These are phyloP conservation scores for Hemithea aestivaria DNA, from an alignment of 2,888 invertebrate species.

Conservation along the genomic window DNA sequence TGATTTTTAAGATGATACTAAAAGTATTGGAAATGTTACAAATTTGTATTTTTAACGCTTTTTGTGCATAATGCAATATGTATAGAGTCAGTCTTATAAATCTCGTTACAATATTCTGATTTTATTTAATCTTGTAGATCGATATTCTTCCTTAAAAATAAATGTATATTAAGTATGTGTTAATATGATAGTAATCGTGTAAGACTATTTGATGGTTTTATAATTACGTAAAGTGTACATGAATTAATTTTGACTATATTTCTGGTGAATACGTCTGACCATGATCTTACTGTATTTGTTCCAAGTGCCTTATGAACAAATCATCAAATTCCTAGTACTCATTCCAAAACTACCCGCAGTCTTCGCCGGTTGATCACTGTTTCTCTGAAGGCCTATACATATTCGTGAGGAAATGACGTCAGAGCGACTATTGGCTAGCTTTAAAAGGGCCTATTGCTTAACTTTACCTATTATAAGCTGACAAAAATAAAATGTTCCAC, in stretches of 20 bases:
- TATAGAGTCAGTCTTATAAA: conserved; percentile 14
- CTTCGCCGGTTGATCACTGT: conserved; percentile 14
- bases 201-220: conserved; percentile 61
- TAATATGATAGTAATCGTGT: conserved; percentile 52
- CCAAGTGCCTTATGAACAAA: conserved; percentile 77
- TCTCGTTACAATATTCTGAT: conserved; percentile 29
- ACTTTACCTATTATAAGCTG: no score
- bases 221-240: conserved; percentile 36
- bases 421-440: no score
- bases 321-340: conserved; percentile 60
- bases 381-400: no score
- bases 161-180: conserved; percentile 48
- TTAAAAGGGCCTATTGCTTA: no score
- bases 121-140: conserved; percentile 37
- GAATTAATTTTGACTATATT: conserved; percentile 24
- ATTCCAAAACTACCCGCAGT: conserved; percentile 45
- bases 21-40: conserved; percentile 76
- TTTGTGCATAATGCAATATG: conserved; percentile 32
- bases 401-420: no score
- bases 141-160: conserved; percentile 42
- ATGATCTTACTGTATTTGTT: conserved; percentile 68
- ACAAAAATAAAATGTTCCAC: no score
- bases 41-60: conserved; percentile 68
- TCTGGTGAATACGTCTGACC: conserved; percentile 38
- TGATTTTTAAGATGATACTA: conserved; percentile 70